Evolutionary conservation across 2,797 vertebrate genomes (phyloP), one percentile per base, ranked within the genome.

Genomic region (Salmo trutta): DNA sequence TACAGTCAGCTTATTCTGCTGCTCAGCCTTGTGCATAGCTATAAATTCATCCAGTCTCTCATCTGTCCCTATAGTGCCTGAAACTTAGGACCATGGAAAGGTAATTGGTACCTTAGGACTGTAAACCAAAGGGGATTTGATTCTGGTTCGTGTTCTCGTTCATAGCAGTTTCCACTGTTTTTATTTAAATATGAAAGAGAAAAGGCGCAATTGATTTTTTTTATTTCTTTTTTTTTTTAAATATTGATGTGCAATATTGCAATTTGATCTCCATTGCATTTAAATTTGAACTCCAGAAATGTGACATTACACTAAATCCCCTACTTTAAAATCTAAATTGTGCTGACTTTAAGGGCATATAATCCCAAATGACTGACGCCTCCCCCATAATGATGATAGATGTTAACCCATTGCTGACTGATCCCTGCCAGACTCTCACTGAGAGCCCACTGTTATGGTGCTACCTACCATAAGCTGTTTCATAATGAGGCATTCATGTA

Each of bases 1-100:
- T 84, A 79, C 81, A 78, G 76, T 73, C 85, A 86, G 81, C 80
- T 90, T 88, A 88, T 91, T 91, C 85, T 89, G 82, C 59, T 15
- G 31, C 71, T 82, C 78, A 71, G 79, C 72, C 85, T 83, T 84
- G 85, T 86, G 81, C 71, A 77, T 83, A 81, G 84, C 88, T 84
- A 83, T 90, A 89, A 90, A 91, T 89, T 86, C 85, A 83, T 64
- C 80, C 82, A 81, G 73, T 87, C 82, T 84, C 78, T 66, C 75
- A 47, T 47, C 41, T 47, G 41, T 41, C 19, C 80, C 88, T 74
- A 76, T 75, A 75, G 74, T 33, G 75, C 80, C 85, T 84, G 67
- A 73, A 77, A 79, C 64, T n/a, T 70, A 64, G 47, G 21, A 82
- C 85, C 82, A 82, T 79, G 80, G 79, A 87, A 90, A 93, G 91